Base-by-base conservation (phyloP, 2,888 invertebrate species). In the Lypha dubia region DNA sequence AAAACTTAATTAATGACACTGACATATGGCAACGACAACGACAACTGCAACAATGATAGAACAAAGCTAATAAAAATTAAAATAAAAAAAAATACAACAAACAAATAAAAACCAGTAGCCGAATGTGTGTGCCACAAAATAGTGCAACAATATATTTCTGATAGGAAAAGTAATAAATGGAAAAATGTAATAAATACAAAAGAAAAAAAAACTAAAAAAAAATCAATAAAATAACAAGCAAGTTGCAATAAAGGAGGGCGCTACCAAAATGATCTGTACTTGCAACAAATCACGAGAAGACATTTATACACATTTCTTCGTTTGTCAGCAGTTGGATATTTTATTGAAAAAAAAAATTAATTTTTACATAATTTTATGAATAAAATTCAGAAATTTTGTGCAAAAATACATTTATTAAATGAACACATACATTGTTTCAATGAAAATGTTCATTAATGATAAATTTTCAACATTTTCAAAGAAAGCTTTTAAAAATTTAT, bases 1-100 rank as follows among this genome's bases (percentile, higher is more conserved):
- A 84, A 84, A 84, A 84, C 84, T 84, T 84, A 84, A 84, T 84
- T 84, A 84, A 81, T 81, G 77, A 81, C 81, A 84, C 51, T 84
- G 84, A 84, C 84, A 84, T 79, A 70, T 79, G 68, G 51, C 60
- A 68, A 53, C 70, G 20, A 15, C 51, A 51, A 73, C 51, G 68
- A 49, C 60, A 68, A 44, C 62, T 17, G 28, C 51, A 51, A 74
- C 51, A 80, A 62, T 67, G 28, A 73, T 58, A 79, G 49, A 73
- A 62, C 49, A 62, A 22, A 62, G 15, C n/a, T 24, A 63, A 75
- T 58, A 35, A 44, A n/a, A 17, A 41, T n/a, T n/a, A 41, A 60
- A 38, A 58, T 9, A 35, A 20, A 58, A 35, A 8, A 58, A 20
- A 28, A 28, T 28, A 51, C 1, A 20, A n/a, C n/a, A 51, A 51